A percentile compares a stretch with the other conserved stretches of the same genome.
These are phyloP conservation scores for Ciona savignyi DNA, from an alignment of 23 tunicate genomes.

Conservation along the genomic window DNA sequence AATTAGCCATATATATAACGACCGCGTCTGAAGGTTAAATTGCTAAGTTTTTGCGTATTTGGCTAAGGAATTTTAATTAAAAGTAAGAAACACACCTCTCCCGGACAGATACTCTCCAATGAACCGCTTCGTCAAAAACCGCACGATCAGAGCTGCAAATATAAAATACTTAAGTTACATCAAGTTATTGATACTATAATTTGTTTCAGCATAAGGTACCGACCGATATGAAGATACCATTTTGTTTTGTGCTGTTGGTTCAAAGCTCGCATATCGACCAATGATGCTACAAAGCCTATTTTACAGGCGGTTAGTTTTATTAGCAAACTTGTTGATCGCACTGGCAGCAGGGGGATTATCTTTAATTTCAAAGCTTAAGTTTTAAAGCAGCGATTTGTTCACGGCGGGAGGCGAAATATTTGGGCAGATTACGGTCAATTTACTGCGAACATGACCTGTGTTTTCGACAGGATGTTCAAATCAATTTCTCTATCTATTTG, in stretches of 20 bases:
- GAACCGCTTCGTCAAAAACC: background rate
- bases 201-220: too few species aligned
- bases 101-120: background rate
- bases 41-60: background rate
- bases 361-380: background rate
- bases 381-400: background rate
- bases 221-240: too few species aligned
- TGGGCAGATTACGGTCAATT: background rate
- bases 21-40: background rate
- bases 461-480: background rate
- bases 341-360: background rate
- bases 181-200: too few species aligned
- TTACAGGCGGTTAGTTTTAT: background rate
- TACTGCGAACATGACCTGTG: background rate
- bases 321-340: background rate
- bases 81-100: background rate
- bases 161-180: background rate
- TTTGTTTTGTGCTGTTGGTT: too few species aligned
- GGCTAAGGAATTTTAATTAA: background rate
- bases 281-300: too few species aligned
- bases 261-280: too few species aligned
- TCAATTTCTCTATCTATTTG: background rate
- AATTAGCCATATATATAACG: too few species aligned
- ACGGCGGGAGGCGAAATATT: slow-evolving; percentile 1
- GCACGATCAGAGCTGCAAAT: background rate